Evolutionary conservation across 2,797 vertebrate genomes (phyloP).

Genomic region (Rhinella marina): DNA sequence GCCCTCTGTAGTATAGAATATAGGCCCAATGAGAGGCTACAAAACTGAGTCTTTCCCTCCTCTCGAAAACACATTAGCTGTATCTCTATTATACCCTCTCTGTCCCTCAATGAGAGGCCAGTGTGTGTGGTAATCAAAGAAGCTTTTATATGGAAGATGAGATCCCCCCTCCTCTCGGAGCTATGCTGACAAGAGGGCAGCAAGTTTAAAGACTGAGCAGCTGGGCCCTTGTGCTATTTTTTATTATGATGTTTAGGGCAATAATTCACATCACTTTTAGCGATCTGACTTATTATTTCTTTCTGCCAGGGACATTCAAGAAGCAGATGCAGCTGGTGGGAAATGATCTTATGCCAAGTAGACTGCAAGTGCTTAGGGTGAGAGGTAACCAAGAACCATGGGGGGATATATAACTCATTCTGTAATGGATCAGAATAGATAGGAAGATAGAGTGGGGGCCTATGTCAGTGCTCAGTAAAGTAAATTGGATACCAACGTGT

Average conservation of each 20-base stretch:
- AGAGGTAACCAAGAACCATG: conserved; percentile 28
- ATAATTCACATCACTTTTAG: conserved; percentile 52
- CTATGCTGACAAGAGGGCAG: conserved; percentile 6
- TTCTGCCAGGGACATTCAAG: conserved; percentile 46
- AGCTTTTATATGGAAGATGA: conserved; percentile 38
- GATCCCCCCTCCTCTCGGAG: neutral
- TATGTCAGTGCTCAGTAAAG: no score
- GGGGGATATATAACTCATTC: neutral
- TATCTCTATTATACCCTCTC: conserved; percentile 28
- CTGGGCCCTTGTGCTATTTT: conserved; percentile 42
- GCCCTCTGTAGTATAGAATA: conserved; percentile 6
- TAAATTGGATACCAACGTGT: no score
- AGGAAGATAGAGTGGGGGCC: neutral
- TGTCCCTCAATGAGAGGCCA: conserved; percentile 41
- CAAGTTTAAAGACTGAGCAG: conserved; percentile 38
- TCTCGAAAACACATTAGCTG: conserved; percentile 38
- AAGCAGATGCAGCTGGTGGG: conserved; percentile 48
- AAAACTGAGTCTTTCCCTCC: conserved; percentile 25
- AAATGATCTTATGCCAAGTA: conserved; percentile 33
- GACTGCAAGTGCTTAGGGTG: conserved; percentile 19
- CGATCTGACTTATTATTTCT: conserved; percentile 34
- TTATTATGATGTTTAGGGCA: conserved; percentile 45
- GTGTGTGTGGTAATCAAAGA: conserved; percentile 46
- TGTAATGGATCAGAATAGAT: neutral
- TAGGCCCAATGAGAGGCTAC: conserved; percentile 12